Percentiles rank a stretch among this genome's conserved stretches.
These are phyloP conservation scores for Epistrophe eligans DNA, from an alignment of 2,888 invertebrate species.

Conservation along the genomic window DNA sequence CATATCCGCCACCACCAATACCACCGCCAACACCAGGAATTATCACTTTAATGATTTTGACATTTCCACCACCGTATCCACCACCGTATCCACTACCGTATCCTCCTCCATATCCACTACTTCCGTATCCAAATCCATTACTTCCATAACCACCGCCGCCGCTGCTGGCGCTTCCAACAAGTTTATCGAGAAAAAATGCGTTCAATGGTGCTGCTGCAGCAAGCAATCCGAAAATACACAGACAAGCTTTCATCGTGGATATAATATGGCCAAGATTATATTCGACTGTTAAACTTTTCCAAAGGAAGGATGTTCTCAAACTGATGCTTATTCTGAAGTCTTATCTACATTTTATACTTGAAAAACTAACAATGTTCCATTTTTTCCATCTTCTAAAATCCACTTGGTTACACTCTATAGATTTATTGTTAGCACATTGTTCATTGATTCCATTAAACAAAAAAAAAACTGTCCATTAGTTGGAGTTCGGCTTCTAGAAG, in stretches of 20 bases:
- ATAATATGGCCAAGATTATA: neutral
- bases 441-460: constrained; percentile 28
- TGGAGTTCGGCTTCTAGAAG: constrained; percentile 31
- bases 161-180: constrained; percentile 33
- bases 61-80: constrained; percentile 56
- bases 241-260: constrained; percentile 64
- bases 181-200: constrained; percentile 68
- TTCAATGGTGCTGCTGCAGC: constrained; percentile 66
- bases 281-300: constrained; percentile 41
- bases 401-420: constrained; percentile 42
- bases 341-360: constrained; percentile 63
- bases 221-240: constrained; percentile 69
- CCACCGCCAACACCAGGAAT: constrained; percentile 41
- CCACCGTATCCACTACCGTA: neutral
- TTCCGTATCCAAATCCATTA: constrained; percentile 31
- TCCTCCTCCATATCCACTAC: constrained; percentile 16
- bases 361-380: constrained; percentile 43
- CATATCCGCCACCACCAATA: constrained; percentile 45
- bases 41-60: too few relatives aligned
- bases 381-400: constrained; percentile 17
- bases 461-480: constrained; percentile 43
- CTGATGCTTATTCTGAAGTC: constrained; percentile 49
- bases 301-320: constrained; percentile 64
- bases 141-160: constrained; percentile 45
- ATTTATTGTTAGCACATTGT: constrained; percentile 65